Evolutionary conservation across 2,888 invertebrate genomes (phyloP).

Genomic region (Eurytoma adleriae): DNA sequence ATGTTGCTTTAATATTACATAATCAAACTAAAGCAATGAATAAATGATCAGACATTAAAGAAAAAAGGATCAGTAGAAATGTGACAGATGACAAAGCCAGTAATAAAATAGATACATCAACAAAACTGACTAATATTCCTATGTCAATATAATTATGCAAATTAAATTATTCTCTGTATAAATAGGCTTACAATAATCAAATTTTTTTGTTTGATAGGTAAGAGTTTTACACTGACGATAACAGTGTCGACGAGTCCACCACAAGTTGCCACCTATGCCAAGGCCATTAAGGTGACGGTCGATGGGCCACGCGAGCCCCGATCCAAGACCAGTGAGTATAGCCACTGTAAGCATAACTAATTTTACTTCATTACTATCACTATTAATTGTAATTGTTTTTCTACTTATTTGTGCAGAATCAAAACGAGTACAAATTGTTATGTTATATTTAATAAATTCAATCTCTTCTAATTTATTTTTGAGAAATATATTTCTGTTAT

Average conservation of each 20-base stretch:
- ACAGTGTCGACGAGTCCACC: conserved; percentile 95
- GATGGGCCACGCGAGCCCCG: conserved; percentile 97
- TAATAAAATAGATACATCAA: not conserved
- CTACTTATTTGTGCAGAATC: not conserved
- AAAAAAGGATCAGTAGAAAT: not conserved
- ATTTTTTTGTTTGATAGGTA: conserved; percentile 82
- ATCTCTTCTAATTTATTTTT: not conserved
- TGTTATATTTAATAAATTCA: not conserved
- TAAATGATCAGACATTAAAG: too few relatives aligned
- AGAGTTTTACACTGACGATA: conserved; percentile 98
- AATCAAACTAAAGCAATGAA: too few relatives aligned
- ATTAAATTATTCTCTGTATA: not conserved
- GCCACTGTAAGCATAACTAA: conserved; percentile 75
- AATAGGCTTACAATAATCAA: not conserved
- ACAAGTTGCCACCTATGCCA: conserved; percentile 97
- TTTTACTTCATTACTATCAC: conserved; percentile 44
- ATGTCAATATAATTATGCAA: not conserved
- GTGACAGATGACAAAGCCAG: not conserved
- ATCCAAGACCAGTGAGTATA: conserved; percentile 92
- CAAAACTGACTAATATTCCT: not conserved
- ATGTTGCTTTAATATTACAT: too few relatives aligned
- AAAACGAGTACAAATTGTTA: not conserved
- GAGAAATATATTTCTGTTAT: not conserved
- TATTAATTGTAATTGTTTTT: not conserved
- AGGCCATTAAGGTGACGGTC: conserved; percentile 98